Evolutionary conservation across 2,888 invertebrate genomes (phyloP), one percentile per base, ranked within the genome.

Genomic region (Heliconius cydno): DNA sequence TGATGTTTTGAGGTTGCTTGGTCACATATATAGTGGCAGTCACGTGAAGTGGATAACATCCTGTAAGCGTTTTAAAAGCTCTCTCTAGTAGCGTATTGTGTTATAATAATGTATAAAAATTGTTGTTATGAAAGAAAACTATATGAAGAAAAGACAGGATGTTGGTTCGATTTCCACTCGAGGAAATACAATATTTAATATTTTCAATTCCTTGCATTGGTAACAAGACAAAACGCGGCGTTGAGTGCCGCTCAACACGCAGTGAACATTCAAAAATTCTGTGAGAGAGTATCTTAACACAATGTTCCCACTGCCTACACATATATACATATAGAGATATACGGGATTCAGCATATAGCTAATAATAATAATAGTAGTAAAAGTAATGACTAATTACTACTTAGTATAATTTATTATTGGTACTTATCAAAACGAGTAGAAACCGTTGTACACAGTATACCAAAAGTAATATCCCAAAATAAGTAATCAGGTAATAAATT

Each of bases 41-140:
- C 68, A 46, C 46, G 70, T 70, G 41, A 25, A 70, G 70, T 70
- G 41, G 25, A 70, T 25, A 52, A 70, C 46, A 46, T 70, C 15
- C 3, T 41, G 41, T 70, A 46, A 70, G 70, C 70, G 15, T 46
- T 46, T 46, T 46, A 46, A 70, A 25, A 70, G 70, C 46, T 46
- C 46, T 15, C 6, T 46, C 70, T 13, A 70, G 70, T 10, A 28
- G 25, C 25, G 9, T 46, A 70, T 70, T 41, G 70, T 70, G 7
- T 46, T 46, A 46, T 34, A 34, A n/a, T 25, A 25, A 0, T 15
- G 25, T 70, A 70, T 46, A 9, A 25, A 68, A 70, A 41, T 68
- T 0, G 68, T 41, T 41, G 13, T 38, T 68, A 5, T 68, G 10
- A 25, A 68, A 38, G 12, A 13, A 25, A n/a, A 67, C 19, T n/a